These are phyloP conservation scores for Drosophila nannoptera DNA, from an alignment of 1,140 invertebrate genomes.

Conservation along the genomic window DNA sequence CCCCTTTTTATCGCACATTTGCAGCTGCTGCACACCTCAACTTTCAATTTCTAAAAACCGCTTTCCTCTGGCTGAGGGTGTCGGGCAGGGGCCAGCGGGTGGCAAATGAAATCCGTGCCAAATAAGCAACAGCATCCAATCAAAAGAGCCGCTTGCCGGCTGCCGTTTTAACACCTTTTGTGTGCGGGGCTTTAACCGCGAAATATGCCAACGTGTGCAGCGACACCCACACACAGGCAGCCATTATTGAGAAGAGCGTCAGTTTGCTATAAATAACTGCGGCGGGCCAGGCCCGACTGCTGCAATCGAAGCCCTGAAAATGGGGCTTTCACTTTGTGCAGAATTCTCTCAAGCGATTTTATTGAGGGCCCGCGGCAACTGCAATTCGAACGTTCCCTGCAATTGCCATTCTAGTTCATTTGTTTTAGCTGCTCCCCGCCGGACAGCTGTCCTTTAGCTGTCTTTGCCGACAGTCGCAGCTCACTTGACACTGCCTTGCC, in stretches of 20 bases:
- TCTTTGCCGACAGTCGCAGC: constrained; percentile 7
- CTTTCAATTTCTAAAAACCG: constrained; percentile 55
- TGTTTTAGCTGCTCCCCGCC: constrained; percentile 21
- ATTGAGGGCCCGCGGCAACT: constrained; percentile 10
- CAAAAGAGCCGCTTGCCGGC: constrained; percentile 47
- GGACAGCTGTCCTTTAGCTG: constrained; percentile 28
- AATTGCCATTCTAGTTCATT: constrained; percentile 39
- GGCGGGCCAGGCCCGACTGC: too few species aligned
- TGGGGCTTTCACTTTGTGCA: background rate
- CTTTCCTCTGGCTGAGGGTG: constrained; percentile 2
- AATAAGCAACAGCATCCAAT: constrained; percentile 67
- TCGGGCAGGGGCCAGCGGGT: background rate
- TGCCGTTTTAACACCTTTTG: constrained; percentile 61
- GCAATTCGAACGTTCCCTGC: constrained; percentile 25
- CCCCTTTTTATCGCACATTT: constrained; percentile 63
- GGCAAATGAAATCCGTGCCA: constrained; percentile 56
- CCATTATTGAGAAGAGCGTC: constrained; percentile 4
- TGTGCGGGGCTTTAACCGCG: constrained; percentile 48
- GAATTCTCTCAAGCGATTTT: constrained; percentile 6
- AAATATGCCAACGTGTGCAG: constrained; percentile 33
- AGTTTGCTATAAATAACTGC: constrained; percentile 11
- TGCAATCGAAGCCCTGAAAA: too few species aligned
- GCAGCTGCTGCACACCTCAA: constrained; percentile 51
- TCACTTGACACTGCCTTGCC: constrained; percentile 33
- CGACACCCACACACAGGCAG: constrained; percentile 5